These are phyloP conservation scores for Sesia apiformis DNA, from an alignment of 2,888 invertebrate genomes.

Conservation along the genomic window DNA sequence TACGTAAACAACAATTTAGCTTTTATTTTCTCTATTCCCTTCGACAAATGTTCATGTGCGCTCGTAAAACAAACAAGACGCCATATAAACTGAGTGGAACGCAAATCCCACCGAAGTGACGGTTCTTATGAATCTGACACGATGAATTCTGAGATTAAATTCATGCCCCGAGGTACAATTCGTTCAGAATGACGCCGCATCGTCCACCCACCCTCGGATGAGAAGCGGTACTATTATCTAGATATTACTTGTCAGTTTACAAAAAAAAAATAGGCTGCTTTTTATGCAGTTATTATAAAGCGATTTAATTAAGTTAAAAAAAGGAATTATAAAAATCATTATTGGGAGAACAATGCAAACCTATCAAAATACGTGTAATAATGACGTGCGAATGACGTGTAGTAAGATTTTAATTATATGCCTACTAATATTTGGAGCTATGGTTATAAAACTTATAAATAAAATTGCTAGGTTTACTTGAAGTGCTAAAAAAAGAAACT, in stretches of 20 bases:
- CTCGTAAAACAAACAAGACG: conserved; percentile 27
- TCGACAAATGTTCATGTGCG: conserved; percentile 19
- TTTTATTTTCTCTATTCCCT: conserved; percentile 8
- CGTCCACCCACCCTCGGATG: conserved; percentile 54
- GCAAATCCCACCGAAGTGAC: conserved; percentile 40
- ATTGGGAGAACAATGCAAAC: too few relatives aligned
- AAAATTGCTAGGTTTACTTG: too few relatives aligned
- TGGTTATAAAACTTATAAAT: too few relatives aligned
- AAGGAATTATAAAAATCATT: too few relatives aligned
- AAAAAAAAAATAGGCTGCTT: conserved; percentile 19
- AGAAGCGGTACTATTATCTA: conserved; percentile 64
- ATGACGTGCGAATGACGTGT: too few relatives aligned
- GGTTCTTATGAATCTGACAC: conserved; percentile 60
- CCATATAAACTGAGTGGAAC: conserved; percentile 29
- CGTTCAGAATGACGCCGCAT: conserved; percentile 53
- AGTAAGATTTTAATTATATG: too few relatives aligned
- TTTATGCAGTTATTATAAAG: too few relatives aligned
- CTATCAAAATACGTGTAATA: too few relatives aligned
- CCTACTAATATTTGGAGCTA: too few relatives aligned
- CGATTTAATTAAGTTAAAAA: too few relatives aligned
- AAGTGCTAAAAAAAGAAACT: too few relatives aligned
- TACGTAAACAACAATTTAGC: conserved; percentile 8
- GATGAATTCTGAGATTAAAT: conserved; percentile 67
- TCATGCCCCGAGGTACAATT: conserved; percentile 67
- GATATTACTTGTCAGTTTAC: conserved; percentile 55